Conservation (phyloP, 2,797 vertebrate genomes). For the Semaprochilodus insignis region DNA sequence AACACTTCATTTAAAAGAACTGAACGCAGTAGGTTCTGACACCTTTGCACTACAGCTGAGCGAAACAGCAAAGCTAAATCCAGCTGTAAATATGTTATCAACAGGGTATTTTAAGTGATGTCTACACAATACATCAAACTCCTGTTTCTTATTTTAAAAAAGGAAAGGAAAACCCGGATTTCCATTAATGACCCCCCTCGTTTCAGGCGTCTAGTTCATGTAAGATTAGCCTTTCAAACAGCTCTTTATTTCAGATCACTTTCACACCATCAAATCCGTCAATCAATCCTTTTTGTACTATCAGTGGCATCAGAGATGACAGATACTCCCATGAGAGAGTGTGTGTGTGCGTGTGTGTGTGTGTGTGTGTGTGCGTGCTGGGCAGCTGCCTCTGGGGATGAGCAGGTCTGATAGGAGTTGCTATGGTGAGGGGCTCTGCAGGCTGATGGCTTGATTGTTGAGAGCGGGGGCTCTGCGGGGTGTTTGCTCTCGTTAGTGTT, state of each 20-base stretch:
- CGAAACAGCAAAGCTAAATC: too few species aligned
- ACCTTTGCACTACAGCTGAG: too few species aligned
- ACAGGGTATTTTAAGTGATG: neutral
- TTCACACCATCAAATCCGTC: conserved; percentile 9
- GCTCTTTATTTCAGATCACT: conserved; percentile 9
- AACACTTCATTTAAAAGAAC: too few species aligned
- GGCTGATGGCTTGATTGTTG: conserved; percentile 45
- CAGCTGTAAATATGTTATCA: neutral
- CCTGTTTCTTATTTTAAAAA: neutral
- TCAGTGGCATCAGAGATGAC: conserved; percentile 18
- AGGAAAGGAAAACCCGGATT: neutral
- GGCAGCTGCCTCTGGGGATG: conserved; percentile 1
- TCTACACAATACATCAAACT: neutral
- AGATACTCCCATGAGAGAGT: neutral
- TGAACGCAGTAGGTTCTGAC: too few species aligned
- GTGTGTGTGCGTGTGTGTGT: conserved; percentile 5
- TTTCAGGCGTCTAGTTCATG: neutral
- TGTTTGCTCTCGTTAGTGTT: conserved; percentile 41
- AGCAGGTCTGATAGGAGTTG: conserved; percentile 31
- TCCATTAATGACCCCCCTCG: neutral
- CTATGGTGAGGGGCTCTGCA: conserved; percentile 34
- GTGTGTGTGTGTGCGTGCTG: conserved; percentile 29
- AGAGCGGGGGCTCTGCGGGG: conserved; percentile 30
- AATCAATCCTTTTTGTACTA: conserved; percentile 3
- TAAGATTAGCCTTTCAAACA: neutral